Conservation (phyloP, 2,113 vertebrate genomes). For the Mastomys coucha region DNA sequence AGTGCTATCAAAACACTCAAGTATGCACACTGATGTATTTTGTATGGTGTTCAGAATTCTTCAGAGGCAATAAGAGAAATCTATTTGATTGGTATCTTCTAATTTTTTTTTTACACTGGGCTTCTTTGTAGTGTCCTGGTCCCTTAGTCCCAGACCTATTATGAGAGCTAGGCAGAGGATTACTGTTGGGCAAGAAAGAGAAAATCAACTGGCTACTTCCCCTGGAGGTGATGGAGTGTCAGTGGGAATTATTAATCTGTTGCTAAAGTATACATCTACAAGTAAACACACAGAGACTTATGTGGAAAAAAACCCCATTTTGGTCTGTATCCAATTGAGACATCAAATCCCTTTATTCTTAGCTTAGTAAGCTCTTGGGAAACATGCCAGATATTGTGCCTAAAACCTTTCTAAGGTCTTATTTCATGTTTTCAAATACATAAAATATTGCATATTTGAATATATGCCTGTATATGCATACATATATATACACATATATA, state of each 20-base stretch:
- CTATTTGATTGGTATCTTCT: neutral
- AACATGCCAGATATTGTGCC: neutral
- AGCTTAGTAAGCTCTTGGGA: neutral
- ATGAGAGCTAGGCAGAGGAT: neutral
- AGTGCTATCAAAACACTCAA: neutral
- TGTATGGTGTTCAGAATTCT: neutral
- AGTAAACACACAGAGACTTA: neutral
- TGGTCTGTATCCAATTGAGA: neutral
- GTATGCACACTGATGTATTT: neutral
- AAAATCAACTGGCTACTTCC: neutral
- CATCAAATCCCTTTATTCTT: neutral
- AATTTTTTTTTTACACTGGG: neutral
- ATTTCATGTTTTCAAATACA: neutral
- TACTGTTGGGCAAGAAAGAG: neutral
- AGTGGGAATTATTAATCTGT: neutral
- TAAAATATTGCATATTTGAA: neutral
- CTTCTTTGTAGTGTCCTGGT: neutral
- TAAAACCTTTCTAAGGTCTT: neutral
- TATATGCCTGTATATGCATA: neutral
- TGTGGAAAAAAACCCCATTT: neutral
- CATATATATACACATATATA: no score
- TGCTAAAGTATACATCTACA: no score
- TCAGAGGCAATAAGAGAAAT: neutral
- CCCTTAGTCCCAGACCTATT: neutral
- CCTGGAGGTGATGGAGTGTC: neutral